Percentiles rank a stretch among this genome's conserved stretches.
These are phyloP conservation scores for Tryphoninae sp. DNA, from an alignment of 2,888 invertebrate species.

Conservation along the genomic window DNA sequence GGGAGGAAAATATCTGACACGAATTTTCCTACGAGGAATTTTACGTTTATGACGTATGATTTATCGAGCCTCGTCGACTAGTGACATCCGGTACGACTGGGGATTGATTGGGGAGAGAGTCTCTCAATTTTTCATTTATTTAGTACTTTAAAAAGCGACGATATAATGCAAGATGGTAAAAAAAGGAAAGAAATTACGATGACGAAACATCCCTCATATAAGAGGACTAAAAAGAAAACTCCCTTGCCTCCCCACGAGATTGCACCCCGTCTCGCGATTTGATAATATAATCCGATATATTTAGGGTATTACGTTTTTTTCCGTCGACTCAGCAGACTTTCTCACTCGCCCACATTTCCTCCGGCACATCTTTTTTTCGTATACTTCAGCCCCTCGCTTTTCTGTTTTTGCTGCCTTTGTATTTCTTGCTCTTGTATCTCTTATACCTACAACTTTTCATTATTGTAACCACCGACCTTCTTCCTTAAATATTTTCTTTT, in stretches of 20 bases:
- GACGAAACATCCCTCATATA: neutral
- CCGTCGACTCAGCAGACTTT: conserved; percentile 54
- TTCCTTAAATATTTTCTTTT: neutral
- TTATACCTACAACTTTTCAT: conserved; percentile 3
- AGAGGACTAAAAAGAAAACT: neutral
- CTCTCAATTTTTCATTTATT: too few species aligned
- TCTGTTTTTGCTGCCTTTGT: conserved; percentile 5
- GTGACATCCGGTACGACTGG: too few species aligned
- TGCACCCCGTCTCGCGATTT: conserved; percentile 33
- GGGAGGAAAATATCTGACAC: too few species aligned
- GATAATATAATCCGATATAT: conserved; percentile 63
- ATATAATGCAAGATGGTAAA: neutral
- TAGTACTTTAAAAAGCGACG: too few species aligned
- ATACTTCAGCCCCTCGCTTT: conserved; percentile 6
- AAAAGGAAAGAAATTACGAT: neutral
- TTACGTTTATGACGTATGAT: too few species aligned
- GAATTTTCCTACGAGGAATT: too few species aligned
- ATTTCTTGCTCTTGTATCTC: conserved; percentile 10
- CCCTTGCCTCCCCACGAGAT: conserved; percentile 4
- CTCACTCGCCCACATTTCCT: conserved; percentile 9
- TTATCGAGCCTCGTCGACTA: too few species aligned
- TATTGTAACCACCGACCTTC: neutral
- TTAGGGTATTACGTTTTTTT: conserved; percentile 57
- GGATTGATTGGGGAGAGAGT: too few species aligned
- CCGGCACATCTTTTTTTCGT: conserved; percentile 1